A percentile compares a stretch with the other conserved stretches of the same genome.
These are phyloP conservation scores for Knipowitschia caucasica DNA, from an alignment of 2,797 vertebrate species.

Conservation along the genomic window DNA sequence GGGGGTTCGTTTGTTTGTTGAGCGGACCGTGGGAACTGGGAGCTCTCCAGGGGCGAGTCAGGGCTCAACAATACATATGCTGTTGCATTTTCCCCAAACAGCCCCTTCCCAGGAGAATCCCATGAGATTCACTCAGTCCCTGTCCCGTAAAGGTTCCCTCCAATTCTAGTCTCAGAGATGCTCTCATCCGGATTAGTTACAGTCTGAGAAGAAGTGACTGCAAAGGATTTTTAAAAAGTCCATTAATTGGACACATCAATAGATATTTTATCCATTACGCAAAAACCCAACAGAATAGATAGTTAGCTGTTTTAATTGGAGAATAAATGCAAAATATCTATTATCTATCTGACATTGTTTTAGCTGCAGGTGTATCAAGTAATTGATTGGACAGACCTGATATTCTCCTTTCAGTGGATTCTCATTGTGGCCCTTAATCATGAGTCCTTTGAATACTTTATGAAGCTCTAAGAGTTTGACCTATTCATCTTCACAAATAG, in stretches of 20 bases:
- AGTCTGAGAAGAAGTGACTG: conserved; percentile 24
- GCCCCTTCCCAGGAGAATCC: conserved; percentile 61
- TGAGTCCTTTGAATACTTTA: conserved; percentile 63
- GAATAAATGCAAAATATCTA: too few species aligned
- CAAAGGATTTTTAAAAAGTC: not conserved
- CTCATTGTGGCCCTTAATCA: conserved; percentile 65
- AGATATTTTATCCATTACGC: too few species aligned
- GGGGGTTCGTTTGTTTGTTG: conserved; percentile 76
- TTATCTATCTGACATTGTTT: too few species aligned
- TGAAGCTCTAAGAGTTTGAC: conserved; percentile 55
- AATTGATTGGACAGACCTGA: conserved; percentile 67
- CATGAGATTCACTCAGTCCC: conserved; percentile 51
- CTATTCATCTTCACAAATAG: conserved; percentile 75
- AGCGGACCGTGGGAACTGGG: conserved; percentile 82
- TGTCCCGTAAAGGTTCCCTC: conserved; percentile 40
- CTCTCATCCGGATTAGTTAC: conserved; percentile 40
- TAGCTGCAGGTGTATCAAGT: conserved; percentile 53
- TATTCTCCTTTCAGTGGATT: conserved; percentile 58
- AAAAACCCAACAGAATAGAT: too few species aligned
- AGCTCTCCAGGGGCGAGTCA: conserved; percentile 81
- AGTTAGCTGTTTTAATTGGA: too few species aligned
- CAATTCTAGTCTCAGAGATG: conserved; percentile 41
- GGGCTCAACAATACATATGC: conserved; percentile 79
- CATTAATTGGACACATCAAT: not conserved
- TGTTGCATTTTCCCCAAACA: conserved; percentile 81